Base-by-base conservation (phyloP, 2,888 invertebrate genomes). In the Oeneis ivallda region DNA sequence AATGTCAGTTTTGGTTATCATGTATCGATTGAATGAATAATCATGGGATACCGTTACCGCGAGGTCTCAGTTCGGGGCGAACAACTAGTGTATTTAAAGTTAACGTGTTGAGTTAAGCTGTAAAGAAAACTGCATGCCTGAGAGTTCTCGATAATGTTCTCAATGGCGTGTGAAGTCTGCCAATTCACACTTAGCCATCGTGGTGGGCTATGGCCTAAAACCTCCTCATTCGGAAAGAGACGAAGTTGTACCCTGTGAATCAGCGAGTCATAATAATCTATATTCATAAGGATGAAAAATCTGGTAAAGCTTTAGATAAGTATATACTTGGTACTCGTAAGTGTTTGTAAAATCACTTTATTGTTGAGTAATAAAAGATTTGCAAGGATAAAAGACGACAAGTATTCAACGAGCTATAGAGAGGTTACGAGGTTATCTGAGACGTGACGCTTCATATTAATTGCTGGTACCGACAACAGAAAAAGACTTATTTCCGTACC, bases 361-460 rank as follows among this genome's bases (percentile, higher is more conserved):
- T 62, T 13, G 32, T 62, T 60, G 47, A 63, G 52, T 63, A 68
- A 68, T 63, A 69, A 69, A 69, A 64, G 59, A 64, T 67, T 69
- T 59, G 62, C 67, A 62, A 67, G 69, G 67, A 66, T 69, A 62
- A 67, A 54, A 62, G 57, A 68, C 52, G 64, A 65, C 68, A 67
- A 64, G 54, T 49, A 62, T 54, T 62, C 54, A 65, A 63, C 65
- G 66, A 64, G 68, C 57, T 62, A 68, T 62, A 62, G 61, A 62
- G 53, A 68, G 61, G 68, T 62, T 68, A 68, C 68, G 66, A 68
- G 70, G 68, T 64, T 67, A 50, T 64, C 59, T 26, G 32, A 62
- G 50, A 70, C 65, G 70, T 67, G 68, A 65, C 58, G 65, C 43
- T 64, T 64, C 50, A 56, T 65, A 65, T 66, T 64, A 67, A 71